Base-by-base conservation (phyloP, 2,113 vertebrate genomes). In the Toxotes jaculatrix region DNA sequence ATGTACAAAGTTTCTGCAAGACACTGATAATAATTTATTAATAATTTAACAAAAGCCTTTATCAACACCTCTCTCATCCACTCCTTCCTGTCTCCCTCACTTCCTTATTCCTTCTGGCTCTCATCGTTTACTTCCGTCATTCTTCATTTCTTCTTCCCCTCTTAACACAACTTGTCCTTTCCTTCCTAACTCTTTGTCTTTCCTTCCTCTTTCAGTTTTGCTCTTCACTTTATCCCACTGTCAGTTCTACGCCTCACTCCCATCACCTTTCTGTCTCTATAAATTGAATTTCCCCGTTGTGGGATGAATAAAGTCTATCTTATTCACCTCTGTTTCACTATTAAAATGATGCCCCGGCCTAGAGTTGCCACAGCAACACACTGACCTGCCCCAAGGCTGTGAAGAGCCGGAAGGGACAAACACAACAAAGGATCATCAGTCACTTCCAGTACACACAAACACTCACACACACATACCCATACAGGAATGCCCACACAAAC, bases 291-390 rank as follows among this genome's bases (percentile, higher is more conserved):
- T n/a, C n/a, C n/a, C n/a, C n/a, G n/a, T n/a, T n/a, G n/a, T n/a
- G n/a, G n/a, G n/a, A n/a, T n/a, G n/a, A n/a, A n/a, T n/a, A n/a
- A n/a, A n/a, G n/a, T n/a, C n/a, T n/a, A n/a, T n/a, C n/a, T n/a
- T n/a, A 23, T 14, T 68, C 61, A 79, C 61, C 38, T 36, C 38
- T 74, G 38, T 34, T 74, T 84, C 45, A 19, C 63, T 63, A 68
- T 74, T 73, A 76, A 77, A 85, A 77, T 66, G 34, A 64, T 74
- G 59, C 32, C 43, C 51, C 65, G n/a, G 59, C 40, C 21, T 72
- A 16, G 60, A 67, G 83, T 89, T 88, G 55, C 79, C 63, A 83
- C 87, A 61, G 78, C 55, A 90, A 87, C 85, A 73, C 42, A 71
- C 64, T 85, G 68, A 83, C 76, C 70, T 84, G 73, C 76, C 88